A percentile compares a stretch with the other conserved stretches of the same genome.
Conservation (phyloP, 1,140 invertebrate genomes). For the Ectropis grisescens region DNA sequence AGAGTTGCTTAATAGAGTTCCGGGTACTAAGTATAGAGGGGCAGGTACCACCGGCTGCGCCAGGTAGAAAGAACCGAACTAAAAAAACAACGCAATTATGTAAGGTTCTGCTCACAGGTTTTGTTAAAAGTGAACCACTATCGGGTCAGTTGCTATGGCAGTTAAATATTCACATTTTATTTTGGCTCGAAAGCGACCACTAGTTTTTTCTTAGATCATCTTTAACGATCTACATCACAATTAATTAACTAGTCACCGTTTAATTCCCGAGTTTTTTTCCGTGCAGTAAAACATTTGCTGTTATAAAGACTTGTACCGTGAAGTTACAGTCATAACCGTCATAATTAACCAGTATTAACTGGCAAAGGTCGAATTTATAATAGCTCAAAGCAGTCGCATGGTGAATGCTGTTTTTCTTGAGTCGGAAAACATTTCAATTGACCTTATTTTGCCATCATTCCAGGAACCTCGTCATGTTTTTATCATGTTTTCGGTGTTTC, state of each 20-base stretch:
- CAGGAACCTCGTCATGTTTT: background rate
- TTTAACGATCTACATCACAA: conserved; percentile 1
- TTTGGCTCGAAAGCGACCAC: conserved; percentile 6
- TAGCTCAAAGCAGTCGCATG: too few species aligned
- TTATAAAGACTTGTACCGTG: too few species aligned
- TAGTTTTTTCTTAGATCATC: conserved; percentile 5
- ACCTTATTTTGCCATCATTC: conserved; percentile 2
- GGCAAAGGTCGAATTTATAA: too few species aligned
- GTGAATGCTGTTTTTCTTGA: too few species aligned
- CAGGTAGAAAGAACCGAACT: conserved; percentile 38
- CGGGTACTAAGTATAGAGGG: conserved; percentile 34
- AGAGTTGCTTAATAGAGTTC: conserved; percentile 42
- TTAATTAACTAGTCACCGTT: conserved; percentile 3
- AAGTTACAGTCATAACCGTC: too few species aligned
- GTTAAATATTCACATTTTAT: conserved; percentile 11
- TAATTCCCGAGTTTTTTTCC: conserved; percentile 4
- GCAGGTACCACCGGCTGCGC: conserved; percentile 33
- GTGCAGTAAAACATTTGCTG: too few species aligned
- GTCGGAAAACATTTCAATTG: too few species aligned
- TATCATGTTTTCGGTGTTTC: too few species aligned
- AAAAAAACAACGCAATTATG: conserved; percentile 19
- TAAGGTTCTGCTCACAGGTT: conserved; percentile 10
- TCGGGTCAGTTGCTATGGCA: background rate
- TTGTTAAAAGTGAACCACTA: conserved; percentile 10
- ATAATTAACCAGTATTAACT: too few species aligned